Evolutionary conservation across 2,797 vertebrate species (phyloP).

Genomic region (Bradypodion pumilum): DNA sequence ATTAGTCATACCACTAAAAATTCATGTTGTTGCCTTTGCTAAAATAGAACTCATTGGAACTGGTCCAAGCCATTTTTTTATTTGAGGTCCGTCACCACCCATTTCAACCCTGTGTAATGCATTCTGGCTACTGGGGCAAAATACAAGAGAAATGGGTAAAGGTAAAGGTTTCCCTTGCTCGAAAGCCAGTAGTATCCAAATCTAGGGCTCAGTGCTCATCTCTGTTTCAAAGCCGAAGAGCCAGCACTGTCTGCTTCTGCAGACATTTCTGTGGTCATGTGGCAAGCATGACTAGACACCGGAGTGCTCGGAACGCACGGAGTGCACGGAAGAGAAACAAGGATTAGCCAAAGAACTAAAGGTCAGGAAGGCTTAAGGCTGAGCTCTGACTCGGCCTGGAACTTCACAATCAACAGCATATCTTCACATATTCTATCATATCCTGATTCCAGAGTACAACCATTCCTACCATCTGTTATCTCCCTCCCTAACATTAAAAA

Average conservation of each 20-base stretch:
- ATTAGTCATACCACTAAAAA: background rate
- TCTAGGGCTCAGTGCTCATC: too few relatives aligned
- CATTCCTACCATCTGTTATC: background rate
- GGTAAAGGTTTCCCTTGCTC: too few relatives aligned
- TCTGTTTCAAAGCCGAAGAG: too few relatives aligned
- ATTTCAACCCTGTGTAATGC: background rate
- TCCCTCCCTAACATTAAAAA: conserved; percentile 1
- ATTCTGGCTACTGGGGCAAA: background rate
- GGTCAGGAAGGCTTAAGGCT: background rate
- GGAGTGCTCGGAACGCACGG: too few relatives aligned
- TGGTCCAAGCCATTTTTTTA: background rate
- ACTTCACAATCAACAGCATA: background rate
- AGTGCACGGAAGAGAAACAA: background rate
- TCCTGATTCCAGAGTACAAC: background rate
- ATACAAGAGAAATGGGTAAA: too few relatives aligned
- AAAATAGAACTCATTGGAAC: background rate
- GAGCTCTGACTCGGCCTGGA: background rate
- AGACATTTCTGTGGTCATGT: too few relatives aligned
- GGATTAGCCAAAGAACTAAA: too few relatives aligned
- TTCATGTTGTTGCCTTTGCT: background rate
- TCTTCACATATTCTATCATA: background rate
- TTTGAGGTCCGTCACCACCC: background rate
- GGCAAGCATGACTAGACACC: too few relatives aligned
- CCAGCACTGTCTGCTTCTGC: too few relatives aligned
- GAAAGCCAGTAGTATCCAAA: too few relatives aligned